Evolutionary conservation across 2,888 invertebrate species (phyloP).

Genomic region (Bombylius major): DNA sequence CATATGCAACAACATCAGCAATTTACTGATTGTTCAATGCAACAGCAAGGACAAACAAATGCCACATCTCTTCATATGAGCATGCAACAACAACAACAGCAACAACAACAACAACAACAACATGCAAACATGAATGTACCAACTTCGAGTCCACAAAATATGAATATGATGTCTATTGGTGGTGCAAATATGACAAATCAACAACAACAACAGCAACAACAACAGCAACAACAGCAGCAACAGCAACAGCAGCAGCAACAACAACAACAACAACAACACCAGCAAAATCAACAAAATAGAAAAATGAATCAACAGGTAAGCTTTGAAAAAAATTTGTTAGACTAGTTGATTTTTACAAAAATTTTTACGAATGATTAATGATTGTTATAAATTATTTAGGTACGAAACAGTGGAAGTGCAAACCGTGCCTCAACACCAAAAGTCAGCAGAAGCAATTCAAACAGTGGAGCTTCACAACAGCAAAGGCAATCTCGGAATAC

Average conservation of each 20-base stretch:
- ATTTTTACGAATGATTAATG: too few species aligned
- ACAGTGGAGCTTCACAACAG: constrained; percentile 19
- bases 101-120: constrained; percentile 37
- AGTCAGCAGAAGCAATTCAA: constrained; percentile 23
- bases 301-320: constrained; percentile 31
- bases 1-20: constrained; percentile 40
- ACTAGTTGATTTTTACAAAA: too few species aligned
- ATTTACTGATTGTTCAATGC: constrained; percentile 58
- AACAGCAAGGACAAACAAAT: constrained; percentile 39
- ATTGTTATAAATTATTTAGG: neutral
- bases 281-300: constrained; percentile 20
- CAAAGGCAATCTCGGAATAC: constrained; percentile 29
- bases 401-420: constrained; percentile 18
- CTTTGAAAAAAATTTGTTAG: neutral
- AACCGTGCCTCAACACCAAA: constrained; percentile 35
- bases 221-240: constrained; percentile 27
- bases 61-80: constrained; percentile 39
- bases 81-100: constrained; percentile 52
- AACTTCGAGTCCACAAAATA: constrained; percentile 39
- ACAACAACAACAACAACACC: constrained; percentile 16
- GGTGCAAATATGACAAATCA: constrained; percentile 21
- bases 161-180: constrained; percentile 24
- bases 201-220: constrained; percentile 17
- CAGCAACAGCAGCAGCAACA: constrained; percentile 21
- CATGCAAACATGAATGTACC: constrained; percentile 32